Conservation (phyloP, 2,888 invertebrate species). For the Adela reaumurella region DNA sequence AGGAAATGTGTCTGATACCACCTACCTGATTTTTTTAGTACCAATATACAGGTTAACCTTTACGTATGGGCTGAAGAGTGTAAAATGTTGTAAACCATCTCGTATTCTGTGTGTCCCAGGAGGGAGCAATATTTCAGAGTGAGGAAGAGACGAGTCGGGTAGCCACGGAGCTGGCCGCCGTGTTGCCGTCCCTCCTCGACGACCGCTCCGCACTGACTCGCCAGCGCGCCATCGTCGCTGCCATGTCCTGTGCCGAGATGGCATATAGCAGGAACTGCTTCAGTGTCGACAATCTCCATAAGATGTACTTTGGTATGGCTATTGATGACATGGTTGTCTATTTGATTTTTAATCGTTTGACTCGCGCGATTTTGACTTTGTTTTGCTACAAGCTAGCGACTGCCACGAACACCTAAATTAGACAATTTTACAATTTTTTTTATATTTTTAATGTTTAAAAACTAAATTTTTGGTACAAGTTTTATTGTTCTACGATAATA, state of each 20-base stretch:
- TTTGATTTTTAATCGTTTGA: too few relatives aligned
- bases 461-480: too few relatives aligned
- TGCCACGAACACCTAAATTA: too few relatives aligned
- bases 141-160: conserved; percentile 17
- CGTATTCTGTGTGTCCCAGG: conserved; percentile 18
- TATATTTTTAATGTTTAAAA: too few relatives aligned
- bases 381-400: too few relatives aligned
- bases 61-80: too few relatives aligned
- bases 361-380: too few relatives aligned
- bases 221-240: conserved; percentile 57
- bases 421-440: too few relatives aligned
- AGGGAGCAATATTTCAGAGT: conserved; percentile 44
- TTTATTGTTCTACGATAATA: too few relatives aligned
- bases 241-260: conserved; percentile 37
- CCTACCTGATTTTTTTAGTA: too few relatives aligned
- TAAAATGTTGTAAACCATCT: not conserved
- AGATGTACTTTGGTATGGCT: conserved; percentile 57
- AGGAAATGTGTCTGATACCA: too few relatives aligned
- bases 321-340: not conserved
- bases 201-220: conserved; percentile 63
- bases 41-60: too few relatives aligned
- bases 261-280: conserved; percentile 30
- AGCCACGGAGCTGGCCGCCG: conserved; percentile 41
- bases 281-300: conserved; percentile 52
- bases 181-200: conserved; percentile 58